Conservation (phyloP, 2,113 vertebrate species). For the Piprites chloris region DNA sequence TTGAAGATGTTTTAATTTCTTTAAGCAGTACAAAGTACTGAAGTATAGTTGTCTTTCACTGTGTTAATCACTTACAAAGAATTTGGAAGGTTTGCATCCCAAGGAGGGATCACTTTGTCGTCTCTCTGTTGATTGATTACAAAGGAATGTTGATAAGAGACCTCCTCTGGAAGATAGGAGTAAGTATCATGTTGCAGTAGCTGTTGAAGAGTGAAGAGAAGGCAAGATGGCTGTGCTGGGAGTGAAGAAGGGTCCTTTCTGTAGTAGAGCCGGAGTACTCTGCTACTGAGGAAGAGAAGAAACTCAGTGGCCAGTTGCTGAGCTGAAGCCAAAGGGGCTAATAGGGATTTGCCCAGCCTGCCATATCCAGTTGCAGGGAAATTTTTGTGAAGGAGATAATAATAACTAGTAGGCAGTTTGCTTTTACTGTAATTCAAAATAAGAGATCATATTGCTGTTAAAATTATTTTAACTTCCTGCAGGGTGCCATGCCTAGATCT, state of each 20-base stretch:
- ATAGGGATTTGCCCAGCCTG: background rate
- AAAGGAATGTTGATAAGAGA: background rate
- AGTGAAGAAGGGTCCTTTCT: background rate
- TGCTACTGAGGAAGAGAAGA: background rate
- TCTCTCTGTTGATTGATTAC: background rate
- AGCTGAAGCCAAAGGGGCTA: background rate
- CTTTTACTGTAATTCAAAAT: background rate
- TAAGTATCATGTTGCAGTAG: background rate
- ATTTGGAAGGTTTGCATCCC: background rate
- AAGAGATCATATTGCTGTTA: background rate
- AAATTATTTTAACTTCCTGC: constrained; percentile 25
- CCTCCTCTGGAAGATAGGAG: background rate
- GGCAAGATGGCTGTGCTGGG: background rate
- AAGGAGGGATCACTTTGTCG: background rate
- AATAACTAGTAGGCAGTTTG: background rate
- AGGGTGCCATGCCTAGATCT: constrained; percentile 80
- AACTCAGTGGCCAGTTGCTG: background rate
- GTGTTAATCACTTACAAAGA: background rate
- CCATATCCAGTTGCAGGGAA: background rate
- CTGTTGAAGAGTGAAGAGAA: background rate
- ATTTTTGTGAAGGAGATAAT: background rate
- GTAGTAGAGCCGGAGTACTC: background rate
- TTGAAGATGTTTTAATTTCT: background rate
- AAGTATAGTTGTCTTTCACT: background rate
- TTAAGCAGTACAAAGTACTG: background rate